Conservation (phyloP, 1,140 invertebrate genomes). For the Pinna nobilis region DNA sequence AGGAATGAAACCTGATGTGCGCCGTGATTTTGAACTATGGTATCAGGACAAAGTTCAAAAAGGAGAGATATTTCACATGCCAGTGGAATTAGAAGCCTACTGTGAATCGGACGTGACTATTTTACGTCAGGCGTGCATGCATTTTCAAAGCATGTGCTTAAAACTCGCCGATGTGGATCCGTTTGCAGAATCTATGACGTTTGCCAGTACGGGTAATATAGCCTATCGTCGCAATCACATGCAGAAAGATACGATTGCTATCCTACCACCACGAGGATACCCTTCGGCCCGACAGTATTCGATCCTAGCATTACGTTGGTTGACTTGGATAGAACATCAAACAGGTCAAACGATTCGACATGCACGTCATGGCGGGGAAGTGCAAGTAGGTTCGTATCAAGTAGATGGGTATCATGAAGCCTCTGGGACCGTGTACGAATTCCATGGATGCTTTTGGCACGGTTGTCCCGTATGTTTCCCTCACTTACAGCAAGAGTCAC, state of each 20-base stretch:
- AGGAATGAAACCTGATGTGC: background rate
- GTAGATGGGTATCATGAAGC: constrained; percentile 11
- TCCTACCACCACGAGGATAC: background rate
- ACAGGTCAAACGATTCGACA: background rate
- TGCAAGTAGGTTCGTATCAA: background rate
- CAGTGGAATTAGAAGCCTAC: background rate
- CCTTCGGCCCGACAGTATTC: background rate
- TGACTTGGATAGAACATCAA: background rate
- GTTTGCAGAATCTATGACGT: background rate
- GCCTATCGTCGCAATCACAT: background rate
- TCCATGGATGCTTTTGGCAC: constrained; percentile 44
- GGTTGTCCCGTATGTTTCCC: constrained; percentile 45
- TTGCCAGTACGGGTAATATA: constrained; percentile 9
- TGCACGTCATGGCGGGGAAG: background rate
- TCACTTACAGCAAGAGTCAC: background rate
- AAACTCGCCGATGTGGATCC: background rate
- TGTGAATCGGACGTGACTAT: background rate
- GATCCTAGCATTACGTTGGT: background rate
- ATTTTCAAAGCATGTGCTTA: background rate
- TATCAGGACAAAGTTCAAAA: background rate
- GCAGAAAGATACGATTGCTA: background rate
- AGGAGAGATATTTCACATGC: background rate
- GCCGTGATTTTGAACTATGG: background rate
- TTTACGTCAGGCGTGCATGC: background rate
- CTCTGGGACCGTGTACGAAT: constrained; percentile 37